A percentile compares a stretch with the other conserved stretches of the same genome.
These are phyloP conservation scores for Urophycis tenuis DNA, from an alignment of 2,797 vertebrate species.

Conservation along the genomic window DNA sequence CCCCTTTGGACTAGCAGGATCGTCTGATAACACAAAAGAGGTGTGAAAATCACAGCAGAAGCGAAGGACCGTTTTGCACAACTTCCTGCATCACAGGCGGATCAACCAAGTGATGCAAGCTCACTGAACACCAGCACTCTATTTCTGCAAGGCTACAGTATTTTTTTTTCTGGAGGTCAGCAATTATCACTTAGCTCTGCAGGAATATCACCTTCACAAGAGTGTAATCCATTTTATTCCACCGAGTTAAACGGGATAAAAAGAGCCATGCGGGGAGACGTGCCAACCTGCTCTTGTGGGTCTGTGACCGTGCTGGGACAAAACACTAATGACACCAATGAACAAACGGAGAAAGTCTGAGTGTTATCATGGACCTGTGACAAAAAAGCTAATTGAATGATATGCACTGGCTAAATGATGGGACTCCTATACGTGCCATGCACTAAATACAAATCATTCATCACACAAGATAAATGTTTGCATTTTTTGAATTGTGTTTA, in stretches of 20 bases:
- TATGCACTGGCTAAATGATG: background rate
- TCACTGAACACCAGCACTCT: background rate
- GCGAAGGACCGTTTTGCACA: background rate
- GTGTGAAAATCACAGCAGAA: background rate
- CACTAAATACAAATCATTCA: background rate
- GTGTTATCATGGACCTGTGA: background rate
- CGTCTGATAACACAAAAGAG: background rate
- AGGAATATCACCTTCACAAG: slow-evolving; percentile 35
- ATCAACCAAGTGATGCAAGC: background rate
- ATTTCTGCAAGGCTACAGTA: slow-evolving; percentile 5
- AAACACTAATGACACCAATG: background rate
- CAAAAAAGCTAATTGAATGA: background rate
- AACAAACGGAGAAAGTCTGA: background rate
- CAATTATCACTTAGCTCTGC: background rate
- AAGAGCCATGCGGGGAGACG: background rate
- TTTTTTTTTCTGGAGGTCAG: slow-evolving; percentile 1
- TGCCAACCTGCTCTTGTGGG: background rate
- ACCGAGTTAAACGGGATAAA: background rate
- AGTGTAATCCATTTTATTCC: slow-evolving; percentile 23
- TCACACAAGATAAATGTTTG: background rate
- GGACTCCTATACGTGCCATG: background rate
- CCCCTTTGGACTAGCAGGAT: background rate
- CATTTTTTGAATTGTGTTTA: background rate
- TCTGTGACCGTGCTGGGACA: background rate
- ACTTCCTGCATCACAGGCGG: background rate